Base-by-base conservation (phyloP, 2,888 invertebrate genomes). In the Erebia palarica region DNA sequence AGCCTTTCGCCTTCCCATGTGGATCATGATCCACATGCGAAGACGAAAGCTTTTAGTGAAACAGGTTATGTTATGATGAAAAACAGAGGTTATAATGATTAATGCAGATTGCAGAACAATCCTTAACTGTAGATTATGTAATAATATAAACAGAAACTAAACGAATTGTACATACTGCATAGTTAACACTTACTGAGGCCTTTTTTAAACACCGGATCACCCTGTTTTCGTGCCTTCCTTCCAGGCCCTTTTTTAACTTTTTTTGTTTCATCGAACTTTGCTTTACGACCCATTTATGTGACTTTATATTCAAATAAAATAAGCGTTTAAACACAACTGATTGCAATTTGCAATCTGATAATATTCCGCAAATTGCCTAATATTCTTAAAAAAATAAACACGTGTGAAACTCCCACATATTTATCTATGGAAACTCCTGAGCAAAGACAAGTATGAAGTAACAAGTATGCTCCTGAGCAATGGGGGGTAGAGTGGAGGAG, bases 211-310 rank as follows among this genome's bases (percentile, higher is more conserved):
- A 94, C 92, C 1, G 98, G 98, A 79, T 96, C 96, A 59, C 95
- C 95, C 83, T 98, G 98, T 83, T 98, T 98, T 78, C 96, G 96
- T 0, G 97, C 94, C 88, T 98, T 98, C 76, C 96, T 95, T 0
- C 98, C 98, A 10, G 97, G 97, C 0, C 98, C 98, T 80, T 96
- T 96, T 83, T 97, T 97, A 1, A 94, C 94, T 77, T 95, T 94
- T 70, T 92, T 94, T 51, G 92, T 95, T 79, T 96, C 96, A 78
- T 94, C 94, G 85, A 96, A 97, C 82, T 96, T 96, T 5, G 96
- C 97, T 91, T 97, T 98, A 58, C 98, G 94, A 75, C 98, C 98
- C 98, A 98, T 98, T 82, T 73, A 64, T 13, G 13, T 21, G 0
- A 11, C 2, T 44, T 3, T 27, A 58, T 27, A 8, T 44, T 44